phyloP scores from a whole-genome alignment of 2,113 vertebrate genomes.

The Origma solitaria region DNA sequence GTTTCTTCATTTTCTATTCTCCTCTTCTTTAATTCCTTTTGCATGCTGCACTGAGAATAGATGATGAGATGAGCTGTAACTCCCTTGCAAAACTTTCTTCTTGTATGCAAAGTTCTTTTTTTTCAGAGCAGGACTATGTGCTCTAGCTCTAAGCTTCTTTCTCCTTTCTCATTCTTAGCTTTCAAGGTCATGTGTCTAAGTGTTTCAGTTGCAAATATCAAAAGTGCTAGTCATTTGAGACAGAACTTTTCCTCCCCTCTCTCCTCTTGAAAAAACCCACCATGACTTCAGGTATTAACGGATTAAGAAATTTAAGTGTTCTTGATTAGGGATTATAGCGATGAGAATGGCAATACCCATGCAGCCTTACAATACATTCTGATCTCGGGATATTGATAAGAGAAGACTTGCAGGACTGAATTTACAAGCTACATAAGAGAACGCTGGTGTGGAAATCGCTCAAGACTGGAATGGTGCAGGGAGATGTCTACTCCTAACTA shows the following conservation, averaged over 20 bases:
- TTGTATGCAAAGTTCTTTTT: neutral
- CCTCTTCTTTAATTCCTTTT: neutral
- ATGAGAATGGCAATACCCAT: constrained; percentile 8
- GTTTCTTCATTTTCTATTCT: constrained; percentile 3
- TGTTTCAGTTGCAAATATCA: neutral
- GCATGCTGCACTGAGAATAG: neutral
- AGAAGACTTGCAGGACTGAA: constrained; percentile 62
- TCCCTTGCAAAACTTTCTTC: neutral
- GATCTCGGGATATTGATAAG: constrained; percentile 41
- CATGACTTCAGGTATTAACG: constrained; percentile 28
- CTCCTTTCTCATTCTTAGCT: neutral
- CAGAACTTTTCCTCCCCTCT: neutral
- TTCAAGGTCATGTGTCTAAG: neutral
- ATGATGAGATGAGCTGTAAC: neutral
- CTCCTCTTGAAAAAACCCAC: neutral
- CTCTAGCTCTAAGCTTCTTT: neutral
- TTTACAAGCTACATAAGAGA: constrained; percentile 50
- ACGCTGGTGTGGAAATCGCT: constrained; percentile 33
- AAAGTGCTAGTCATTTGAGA: neutral
- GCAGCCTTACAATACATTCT: neutral
- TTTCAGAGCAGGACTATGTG: neutral
- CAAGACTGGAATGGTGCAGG: constrained; percentile 47
- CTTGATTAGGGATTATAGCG: constrained; percentile 39
- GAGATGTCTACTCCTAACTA: constrained; percentile 39
- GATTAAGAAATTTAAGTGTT: constrained; percentile 43